Percentiles rank a stretch among this genome's conserved stretches.
phyloP scores from a whole-genome alignment of 2,113 vertebrate species.

The Psettodes erumei region DNA sequence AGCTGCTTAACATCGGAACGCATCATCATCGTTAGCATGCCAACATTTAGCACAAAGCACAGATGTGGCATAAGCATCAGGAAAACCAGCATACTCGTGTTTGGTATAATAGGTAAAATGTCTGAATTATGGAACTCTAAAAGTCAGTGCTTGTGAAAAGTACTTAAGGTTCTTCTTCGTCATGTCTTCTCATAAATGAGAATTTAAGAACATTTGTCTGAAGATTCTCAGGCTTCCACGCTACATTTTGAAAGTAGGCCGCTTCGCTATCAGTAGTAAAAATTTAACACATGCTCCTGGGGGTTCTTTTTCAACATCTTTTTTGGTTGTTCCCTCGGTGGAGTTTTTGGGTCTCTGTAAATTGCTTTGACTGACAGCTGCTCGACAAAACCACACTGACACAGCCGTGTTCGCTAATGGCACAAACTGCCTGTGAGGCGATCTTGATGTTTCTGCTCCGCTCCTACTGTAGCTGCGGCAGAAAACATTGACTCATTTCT shows the following conservation, averaged over 20 bases:
- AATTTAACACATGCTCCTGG: background rate
- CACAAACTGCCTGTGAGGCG: slow-evolving; percentile 61
- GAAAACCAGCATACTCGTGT: no score
- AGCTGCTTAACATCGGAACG: no score
- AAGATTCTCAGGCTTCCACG: background rate
- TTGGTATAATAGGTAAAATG: background rate
- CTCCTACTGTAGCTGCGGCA: slow-evolving; percentile 67
- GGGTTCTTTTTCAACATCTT: slow-evolving; percentile 1
- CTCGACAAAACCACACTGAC: slow-evolving; percentile 17
- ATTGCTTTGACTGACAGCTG: slow-evolving; percentile 61
- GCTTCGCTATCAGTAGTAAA: slow-evolving; percentile 9
- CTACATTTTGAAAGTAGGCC: background rate
- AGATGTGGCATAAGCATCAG: no score
- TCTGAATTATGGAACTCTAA: background rate
- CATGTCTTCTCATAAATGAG: slow-evolving; percentile 15
- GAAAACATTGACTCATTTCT: slow-evolving; percentile 74
- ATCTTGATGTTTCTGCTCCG: slow-evolving; percentile 54
- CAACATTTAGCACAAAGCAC: no score
- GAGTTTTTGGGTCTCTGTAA: slow-evolving; percentile 31
- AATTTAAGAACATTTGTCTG: background rate
- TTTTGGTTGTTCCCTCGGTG: slow-evolving; percentile 24
- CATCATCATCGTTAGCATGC: no score
- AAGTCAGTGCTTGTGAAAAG: background rate
- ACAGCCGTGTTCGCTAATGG: slow-evolving; percentile 50
- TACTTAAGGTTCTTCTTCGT: background rate